Evolutionary conservation across 2,888 invertebrate genomes (phyloP).

Genomic region (Amblyjoppa fuscipennis): DNA sequence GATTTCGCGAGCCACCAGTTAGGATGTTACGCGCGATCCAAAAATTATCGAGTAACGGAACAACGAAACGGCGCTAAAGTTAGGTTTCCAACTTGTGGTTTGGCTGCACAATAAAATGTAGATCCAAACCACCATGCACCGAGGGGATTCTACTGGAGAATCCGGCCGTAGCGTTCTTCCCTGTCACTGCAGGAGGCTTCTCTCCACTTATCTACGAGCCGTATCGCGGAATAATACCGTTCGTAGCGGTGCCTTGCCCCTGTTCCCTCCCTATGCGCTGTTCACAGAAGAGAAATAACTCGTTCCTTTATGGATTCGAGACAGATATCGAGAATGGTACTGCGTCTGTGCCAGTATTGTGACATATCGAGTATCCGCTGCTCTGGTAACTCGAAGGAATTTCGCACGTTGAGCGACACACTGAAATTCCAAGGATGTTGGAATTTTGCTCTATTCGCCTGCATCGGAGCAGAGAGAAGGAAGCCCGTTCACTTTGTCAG

Average conservation of each 20-base stretch:
- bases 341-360: background rate
- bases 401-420: slow-evolving; percentile 13
- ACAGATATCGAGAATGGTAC: slow-evolving; percentile 47
- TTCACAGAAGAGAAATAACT: slow-evolving; percentile 42
- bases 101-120: slow-evolving; percentile 1
- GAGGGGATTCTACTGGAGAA: background rate
- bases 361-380: slow-evolving; percentile 28
- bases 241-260: slow-evolving; percentile 39
- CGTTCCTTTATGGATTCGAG: slow-evolving; percentile 45
- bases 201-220: slow-evolving; percentile 47
- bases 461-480: slow-evolving; percentile 12
- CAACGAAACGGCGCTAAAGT: background rate
- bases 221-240: slow-evolving; percentile 58
- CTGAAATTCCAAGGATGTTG: slow-evolving; percentile 8
- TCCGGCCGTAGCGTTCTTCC: slow-evolving; percentile 3
- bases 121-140: background rate
- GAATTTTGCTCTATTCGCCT: too few relatives aligned
- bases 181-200: slow-evolving; percentile 31
- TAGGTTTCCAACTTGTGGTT: background rate
- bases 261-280: background rate
- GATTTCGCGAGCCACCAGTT: background rate
- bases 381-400: slow-evolving; percentile 35
- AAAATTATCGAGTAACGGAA: slow-evolving; percentile 2
- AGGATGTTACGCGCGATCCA: background rate
- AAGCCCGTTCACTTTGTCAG: slow-evolving; percentile 33